phyloP scores from a whole-genome alignment of 92 coral and sea anemone species.

The Hydrozoanthus gracilis region DNA sequence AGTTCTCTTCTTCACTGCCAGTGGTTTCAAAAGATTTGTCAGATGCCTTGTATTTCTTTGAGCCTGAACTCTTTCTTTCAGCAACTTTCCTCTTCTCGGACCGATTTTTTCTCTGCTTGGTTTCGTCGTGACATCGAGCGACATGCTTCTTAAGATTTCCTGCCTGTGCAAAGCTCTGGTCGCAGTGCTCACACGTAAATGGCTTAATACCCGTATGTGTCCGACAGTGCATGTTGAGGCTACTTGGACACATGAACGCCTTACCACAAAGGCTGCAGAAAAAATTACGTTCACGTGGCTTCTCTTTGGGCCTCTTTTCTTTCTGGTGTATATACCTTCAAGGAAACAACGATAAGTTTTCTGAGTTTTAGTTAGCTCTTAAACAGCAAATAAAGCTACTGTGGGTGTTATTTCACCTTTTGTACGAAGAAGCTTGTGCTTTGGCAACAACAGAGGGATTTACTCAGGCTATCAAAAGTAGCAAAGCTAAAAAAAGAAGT shows the following conservation, averaged over 20 bases:
- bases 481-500: too few species aligned
- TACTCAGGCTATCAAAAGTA: too few species aligned
- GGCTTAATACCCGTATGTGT: constrained; percentile 84
- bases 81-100: constrained; percentile 34
- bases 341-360: not conserved
- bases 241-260: constrained; percentile 90
- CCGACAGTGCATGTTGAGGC: constrained; percentile 90
- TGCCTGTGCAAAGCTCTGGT: constrained; percentile 75
- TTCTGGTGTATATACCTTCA: constrained; percentile 83
- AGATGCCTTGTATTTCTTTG: not conserved
- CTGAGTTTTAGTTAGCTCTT: too few species aligned
- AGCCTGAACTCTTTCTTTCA: not conserved
- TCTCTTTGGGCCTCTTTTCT: constrained; percentile 81
- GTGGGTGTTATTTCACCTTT: too few species aligned
- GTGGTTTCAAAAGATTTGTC: constrained; percentile 3
- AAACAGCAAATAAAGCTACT: too few species aligned
- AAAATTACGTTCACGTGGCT: constrained; percentile 73
- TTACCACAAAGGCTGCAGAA: constrained; percentile 89
- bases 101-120: constrained; percentile 18
- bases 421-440: too few species aligned
- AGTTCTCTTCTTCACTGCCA: constrained; percentile 41
- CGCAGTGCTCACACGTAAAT: constrained; percentile 69
- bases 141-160: constrained; percentile 90
- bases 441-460: too few species aligned
- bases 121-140: constrained; percentile 71